phyloP scores from a whole-genome alignment of 2,113 vertebrate species.

The Gila orcuttii region DNA sequence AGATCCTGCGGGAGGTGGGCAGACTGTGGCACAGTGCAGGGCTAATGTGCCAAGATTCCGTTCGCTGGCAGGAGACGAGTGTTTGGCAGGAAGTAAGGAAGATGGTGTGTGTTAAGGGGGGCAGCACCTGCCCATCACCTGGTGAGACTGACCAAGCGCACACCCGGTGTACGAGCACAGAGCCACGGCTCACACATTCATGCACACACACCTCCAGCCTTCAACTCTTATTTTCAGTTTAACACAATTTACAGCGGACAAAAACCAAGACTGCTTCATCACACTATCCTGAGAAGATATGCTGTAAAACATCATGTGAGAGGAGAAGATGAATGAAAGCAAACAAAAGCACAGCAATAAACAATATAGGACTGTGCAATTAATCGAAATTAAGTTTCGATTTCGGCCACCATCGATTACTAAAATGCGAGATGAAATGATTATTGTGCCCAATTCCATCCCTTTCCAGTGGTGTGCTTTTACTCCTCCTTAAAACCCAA shows the following conservation, averaged over 20 bases:
- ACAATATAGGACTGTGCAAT: not conserved
- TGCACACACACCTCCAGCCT: not conserved
- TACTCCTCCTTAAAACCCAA: no score
- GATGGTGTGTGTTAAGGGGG: constrained; percentile 44
- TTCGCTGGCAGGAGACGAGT: constrained; percentile 31
- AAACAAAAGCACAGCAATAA: not conserved
- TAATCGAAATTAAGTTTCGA: no score
- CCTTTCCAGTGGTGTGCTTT: no score
- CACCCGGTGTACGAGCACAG: constrained; percentile 24
- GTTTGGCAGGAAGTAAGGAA: constrained; percentile 54
- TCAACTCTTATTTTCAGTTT: not conserved
- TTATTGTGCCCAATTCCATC: no score
- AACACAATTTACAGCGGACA: not conserved
- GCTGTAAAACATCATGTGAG: not conserved
- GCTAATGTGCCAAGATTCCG: constrained; percentile 25
- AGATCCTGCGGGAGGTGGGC: constrained; percentile 31
- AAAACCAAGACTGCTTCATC: not conserved
- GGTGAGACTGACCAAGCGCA: constrained; percentile 37
- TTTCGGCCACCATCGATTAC: no score
- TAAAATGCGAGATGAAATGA: no score
- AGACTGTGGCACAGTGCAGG: constrained; percentile 37
- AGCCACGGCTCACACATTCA: constrained; percentile 6
- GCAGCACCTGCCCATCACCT: constrained; percentile 46
- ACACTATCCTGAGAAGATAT: not conserved
- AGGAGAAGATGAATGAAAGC: not conserved